Conservation (phyloP, 2,113 vertebrate species). For the Meles meles region DNA sequence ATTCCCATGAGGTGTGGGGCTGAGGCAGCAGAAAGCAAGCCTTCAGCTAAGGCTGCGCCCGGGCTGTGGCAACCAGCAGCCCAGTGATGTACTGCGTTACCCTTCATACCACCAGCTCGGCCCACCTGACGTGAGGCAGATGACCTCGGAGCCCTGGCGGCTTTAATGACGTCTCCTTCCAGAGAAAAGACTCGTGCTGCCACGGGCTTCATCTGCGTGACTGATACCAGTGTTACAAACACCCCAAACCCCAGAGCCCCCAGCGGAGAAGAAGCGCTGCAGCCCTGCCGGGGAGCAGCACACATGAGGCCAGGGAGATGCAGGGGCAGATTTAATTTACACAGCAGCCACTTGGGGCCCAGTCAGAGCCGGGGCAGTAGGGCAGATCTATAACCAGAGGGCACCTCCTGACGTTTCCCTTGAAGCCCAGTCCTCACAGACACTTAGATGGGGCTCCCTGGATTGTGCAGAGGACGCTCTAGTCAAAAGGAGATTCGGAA, state of each 20-base stretch:
- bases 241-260: not conserved
- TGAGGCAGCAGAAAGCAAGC: not conserved
- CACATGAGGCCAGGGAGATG: constrained; percentile 10
- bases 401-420: not conserved
- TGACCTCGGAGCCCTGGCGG: not conserved
- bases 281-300: constrained; percentile 7
- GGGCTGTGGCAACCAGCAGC: not conserved
- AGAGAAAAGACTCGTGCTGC: not conserved
- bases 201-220: not conserved
- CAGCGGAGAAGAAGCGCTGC: not conserved
- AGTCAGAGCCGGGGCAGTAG: constrained; percentile 2
- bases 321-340: constrained; percentile 65
- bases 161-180: not conserved
- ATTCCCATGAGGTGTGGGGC: not conserved
- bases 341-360: constrained; percentile 63
- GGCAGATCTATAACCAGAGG: not conserved
- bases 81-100: not conserved
- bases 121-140: not conserved
- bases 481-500: constrained; percentile 33
- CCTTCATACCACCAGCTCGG: not conserved
- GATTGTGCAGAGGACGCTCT: constrained; percentile 32
- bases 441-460: not conserved
- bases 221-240: not conserved
- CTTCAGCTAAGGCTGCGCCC: not conserved
- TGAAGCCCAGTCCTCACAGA: constrained; percentile 34